phyloP scores from a whole-genome alignment of 2,797 vertebrate genomes.

The Phataginus tetradactyla region DNA sequence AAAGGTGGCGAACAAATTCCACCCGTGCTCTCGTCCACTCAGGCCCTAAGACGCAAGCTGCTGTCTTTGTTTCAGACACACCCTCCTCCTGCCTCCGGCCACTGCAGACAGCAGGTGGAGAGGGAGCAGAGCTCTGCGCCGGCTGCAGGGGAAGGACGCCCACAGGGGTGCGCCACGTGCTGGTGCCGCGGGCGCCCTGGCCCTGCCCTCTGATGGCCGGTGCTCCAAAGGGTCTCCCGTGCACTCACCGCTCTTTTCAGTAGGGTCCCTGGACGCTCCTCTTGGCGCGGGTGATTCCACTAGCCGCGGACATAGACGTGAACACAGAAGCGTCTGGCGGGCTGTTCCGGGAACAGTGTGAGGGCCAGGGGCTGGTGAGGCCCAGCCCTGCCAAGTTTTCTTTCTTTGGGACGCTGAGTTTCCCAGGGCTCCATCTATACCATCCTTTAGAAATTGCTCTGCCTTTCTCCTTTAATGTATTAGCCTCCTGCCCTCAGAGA shows the following conservation, averaged over 20 bases:
- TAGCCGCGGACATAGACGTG: neutral
- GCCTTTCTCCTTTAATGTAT: neutral
- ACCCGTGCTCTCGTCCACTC: neutral
- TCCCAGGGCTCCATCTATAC: neutral
- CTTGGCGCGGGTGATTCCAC: neutral
- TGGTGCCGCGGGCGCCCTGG: too few relatives aligned
- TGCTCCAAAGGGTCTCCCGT: neutral
- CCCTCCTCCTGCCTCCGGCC: neutral
- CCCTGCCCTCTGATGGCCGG: neutral
- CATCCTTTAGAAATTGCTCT: too few relatives aligned
- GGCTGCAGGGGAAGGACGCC: too few relatives aligned
- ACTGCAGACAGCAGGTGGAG: neutral
- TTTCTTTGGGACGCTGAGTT: neutral
- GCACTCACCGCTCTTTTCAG: neutral
- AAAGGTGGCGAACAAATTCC: neutral
- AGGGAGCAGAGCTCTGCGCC: neutral
- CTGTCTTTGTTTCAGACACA: neutral
- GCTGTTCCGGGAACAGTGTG: neutral
- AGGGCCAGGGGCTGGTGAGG: neutral
- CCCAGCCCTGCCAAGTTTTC: neutral
- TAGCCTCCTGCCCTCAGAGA: neutral
- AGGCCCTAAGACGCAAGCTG: neutral
- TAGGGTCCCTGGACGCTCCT: neutral
- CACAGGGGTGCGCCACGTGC: too few relatives aligned
- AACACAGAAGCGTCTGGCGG: neutral